Evolutionary conservation across 1,140 invertebrate species (phyloP).

Genomic region (Penaeus indicus): DNA sequence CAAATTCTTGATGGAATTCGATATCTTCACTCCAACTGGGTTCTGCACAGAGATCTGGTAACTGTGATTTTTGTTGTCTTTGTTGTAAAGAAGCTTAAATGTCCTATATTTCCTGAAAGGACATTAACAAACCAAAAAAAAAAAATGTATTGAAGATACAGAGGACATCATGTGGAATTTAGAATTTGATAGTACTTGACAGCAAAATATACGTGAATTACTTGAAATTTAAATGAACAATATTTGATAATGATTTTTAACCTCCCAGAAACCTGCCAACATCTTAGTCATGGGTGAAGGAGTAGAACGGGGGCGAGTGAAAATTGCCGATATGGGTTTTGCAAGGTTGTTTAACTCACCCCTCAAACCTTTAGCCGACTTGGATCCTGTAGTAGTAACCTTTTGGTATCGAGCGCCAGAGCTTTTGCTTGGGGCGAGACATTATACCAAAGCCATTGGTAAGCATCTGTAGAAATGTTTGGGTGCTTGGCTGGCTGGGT

Average conservation of each 20-base stretch:
- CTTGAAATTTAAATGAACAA: too few relatives aligned
- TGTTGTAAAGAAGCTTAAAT: slow-evolving; percentile 31
- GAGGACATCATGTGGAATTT: too few relatives aligned
- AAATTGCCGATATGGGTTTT: slow-evolving; percentile 99
- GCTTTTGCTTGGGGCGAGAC: slow-evolving; percentile 93
- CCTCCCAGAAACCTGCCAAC: slow-evolving; percentile 92
- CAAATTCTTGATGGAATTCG: slow-evolving; percentile 99
- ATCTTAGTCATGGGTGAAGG: slow-evolving; percentile 99
- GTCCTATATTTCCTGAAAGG: neutral
- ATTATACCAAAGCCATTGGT: slow-evolving; percentile 99
- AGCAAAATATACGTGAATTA: too few relatives aligned
- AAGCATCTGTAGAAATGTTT: slow-evolving; percentile 64
- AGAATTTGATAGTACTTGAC: too few relatives aligned
- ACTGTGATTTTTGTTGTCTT: slow-evolving; percentile 67
- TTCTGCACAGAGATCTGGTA: slow-evolving; percentile 97
- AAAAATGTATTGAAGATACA: too few relatives aligned
- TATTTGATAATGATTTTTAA: slow-evolving; percentile 29
- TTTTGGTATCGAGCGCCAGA: slow-evolving; percentile 99
- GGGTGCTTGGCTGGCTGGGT: too few relatives aligned
- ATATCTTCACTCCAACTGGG: slow-evolving; percentile 99
- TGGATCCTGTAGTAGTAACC: slow-evolving; percentile 99
- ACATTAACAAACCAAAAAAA: too few relatives aligned
- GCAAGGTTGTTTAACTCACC: slow-evolving; percentile 99
- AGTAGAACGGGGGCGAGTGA: slow-evolving; percentile 94
- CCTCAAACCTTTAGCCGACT: slow-evolving; percentile 95